These are phyloP conservation scores for Campaea margaritaria DNA, from an alignment of 2,888 invertebrate species.

Conservation along the genomic window DNA sequence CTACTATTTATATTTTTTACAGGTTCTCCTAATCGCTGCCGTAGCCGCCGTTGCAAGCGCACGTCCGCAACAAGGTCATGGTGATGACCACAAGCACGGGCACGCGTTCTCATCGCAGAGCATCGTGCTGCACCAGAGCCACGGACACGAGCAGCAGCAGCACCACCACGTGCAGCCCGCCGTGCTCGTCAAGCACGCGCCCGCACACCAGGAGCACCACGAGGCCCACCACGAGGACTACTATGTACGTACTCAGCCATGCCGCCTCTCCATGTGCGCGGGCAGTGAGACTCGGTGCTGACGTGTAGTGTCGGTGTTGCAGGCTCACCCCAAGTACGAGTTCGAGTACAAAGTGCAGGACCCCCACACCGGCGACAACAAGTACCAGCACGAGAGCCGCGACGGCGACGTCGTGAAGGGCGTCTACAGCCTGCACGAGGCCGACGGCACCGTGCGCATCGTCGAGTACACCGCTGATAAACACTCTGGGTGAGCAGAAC, in stretches of 20 bases:
- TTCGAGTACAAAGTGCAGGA: constrained; percentile 83
- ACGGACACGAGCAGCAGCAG: constrained; percentile 38
- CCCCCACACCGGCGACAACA: constrained; percentile 82
- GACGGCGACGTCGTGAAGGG: constrained; percentile 86
- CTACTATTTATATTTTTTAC: too few relatives aligned
- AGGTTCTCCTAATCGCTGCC: constrained; percentile 23
- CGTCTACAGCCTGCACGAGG: constrained; percentile 77
- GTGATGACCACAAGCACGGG: constrained; percentile 35
- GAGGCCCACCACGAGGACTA: constrained; percentile 23
- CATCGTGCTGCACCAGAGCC: constrained; percentile 56
- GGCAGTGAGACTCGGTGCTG: constrained; percentile 1
- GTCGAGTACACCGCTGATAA: constrained; percentile 75
- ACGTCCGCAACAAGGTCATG: constrained; percentile 21
- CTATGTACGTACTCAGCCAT: constrained; percentile 27
- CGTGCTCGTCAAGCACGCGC: constrained; percentile 14
- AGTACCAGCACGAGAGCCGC: constrained; percentile 78
- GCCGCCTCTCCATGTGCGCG: neutral
- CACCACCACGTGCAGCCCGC: constrained; percentile 10
- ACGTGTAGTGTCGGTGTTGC: constrained; percentile 67
- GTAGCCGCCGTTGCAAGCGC: constrained; percentile 14
- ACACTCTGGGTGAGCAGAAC: constrained; percentile 45
- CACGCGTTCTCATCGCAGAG: constrained; percentile 55
- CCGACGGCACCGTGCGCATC: constrained; percentile 68
- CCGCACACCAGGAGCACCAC: constrained; percentile 15
- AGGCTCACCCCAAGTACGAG: constrained; percentile 44